Conservation (phyloP, 2,797 vertebrate species). For the Simalia tracyae region DNA sequence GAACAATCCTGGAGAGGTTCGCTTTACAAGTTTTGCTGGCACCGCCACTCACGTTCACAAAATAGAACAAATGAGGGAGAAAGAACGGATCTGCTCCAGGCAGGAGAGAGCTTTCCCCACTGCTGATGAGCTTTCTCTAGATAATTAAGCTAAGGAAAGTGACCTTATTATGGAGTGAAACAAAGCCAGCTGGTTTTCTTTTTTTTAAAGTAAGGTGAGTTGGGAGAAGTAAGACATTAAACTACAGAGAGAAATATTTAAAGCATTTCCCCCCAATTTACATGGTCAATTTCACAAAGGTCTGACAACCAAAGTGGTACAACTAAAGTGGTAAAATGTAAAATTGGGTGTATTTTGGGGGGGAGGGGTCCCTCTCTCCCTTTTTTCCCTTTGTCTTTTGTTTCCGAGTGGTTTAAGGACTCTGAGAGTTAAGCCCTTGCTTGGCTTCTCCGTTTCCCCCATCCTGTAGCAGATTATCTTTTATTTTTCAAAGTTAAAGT, state of each 20-base stretch:
- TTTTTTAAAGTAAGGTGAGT: too few species aligned
- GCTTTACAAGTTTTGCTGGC: constrained; percentile 19
- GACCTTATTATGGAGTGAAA: constrained; percentile 23
- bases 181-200: not conserved
- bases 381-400: constrained; percentile 73
- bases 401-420: constrained; percentile 79
- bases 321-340: constrained; percentile 75
- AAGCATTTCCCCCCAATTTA: constrained; percentile 75
- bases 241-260: constrained; percentile 65
- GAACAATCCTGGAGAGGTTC: not conserved
- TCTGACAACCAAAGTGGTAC: constrained; percentile 80
- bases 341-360: constrained; percentile 54
- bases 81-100: not conserved
- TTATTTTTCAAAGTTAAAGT: constrained; percentile 87
- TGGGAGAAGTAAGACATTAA: not conserved
- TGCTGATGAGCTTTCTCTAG: constrained; percentile 37
- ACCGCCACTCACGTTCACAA: accelerated
- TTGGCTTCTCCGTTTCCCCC: constrained; percentile 30
- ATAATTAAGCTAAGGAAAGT: constrained; percentile 30
- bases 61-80: constrained; percentile 19
- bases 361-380: not conserved
- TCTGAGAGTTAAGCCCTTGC: constrained; percentile 80
- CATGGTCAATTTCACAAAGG: constrained; percentile 79
- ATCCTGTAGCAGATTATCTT: constrained; percentile 79
- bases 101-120: constrained; percentile 23